A percentile compares a stretch with the other conserved stretches of the same genome.
Evolutionary conservation across 2,888 invertebrate species (phyloP).

Genomic region (Byasa hedistus): DNA sequence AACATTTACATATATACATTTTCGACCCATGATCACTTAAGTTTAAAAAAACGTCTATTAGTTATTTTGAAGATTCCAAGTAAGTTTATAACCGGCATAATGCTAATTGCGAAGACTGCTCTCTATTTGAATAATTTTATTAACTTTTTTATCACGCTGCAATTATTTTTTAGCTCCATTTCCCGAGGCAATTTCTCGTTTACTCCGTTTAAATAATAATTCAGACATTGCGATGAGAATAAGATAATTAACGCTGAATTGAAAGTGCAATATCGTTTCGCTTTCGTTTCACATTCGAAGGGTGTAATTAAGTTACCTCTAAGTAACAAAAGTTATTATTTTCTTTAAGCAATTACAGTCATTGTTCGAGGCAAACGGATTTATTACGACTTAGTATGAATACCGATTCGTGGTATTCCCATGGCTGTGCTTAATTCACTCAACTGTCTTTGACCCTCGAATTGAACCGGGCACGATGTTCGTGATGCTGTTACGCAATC

Average conservation of each 20-base stretch:
- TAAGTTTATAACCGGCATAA: background rate
- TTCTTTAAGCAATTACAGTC: slow-evolving; percentile 19
- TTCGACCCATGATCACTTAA: background rate
- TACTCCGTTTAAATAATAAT: slow-evolving; percentile 11
- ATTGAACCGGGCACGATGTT: slow-evolving; percentile 33
- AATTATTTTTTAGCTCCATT: slow-evolving; percentile 2
- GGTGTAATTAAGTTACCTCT: slow-evolving; percentile 29
- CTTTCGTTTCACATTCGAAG: slow-evolving; percentile 36
- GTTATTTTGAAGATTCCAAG: background rate
- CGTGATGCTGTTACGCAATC: slow-evolving; percentile 17
- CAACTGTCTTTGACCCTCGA: slow-evolving; percentile 46
- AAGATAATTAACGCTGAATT: slow-evolving; percentile 18
- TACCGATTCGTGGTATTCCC: slow-evolving; percentile 36
- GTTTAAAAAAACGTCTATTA: background rate
- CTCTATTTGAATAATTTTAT: slow-evolving; percentile 8
- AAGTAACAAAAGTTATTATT: slow-evolving; percentile 17
- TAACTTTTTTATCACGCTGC: background rate
- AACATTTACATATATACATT: no score
- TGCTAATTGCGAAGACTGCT: background rate
- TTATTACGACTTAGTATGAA: slow-evolving; percentile 32
- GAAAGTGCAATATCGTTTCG: slow-evolving; percentile 29
- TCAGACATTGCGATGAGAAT: slow-evolving; percentile 14
- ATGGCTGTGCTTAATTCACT: slow-evolving; percentile 40
- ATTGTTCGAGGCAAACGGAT: slow-evolving; percentile 30
- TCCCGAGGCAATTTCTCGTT: slow-evolving; percentile 1